Evolutionary conservation across 2,888 invertebrate genomes (phyloP).

Genomic region (Adela reaumurella): DNA sequence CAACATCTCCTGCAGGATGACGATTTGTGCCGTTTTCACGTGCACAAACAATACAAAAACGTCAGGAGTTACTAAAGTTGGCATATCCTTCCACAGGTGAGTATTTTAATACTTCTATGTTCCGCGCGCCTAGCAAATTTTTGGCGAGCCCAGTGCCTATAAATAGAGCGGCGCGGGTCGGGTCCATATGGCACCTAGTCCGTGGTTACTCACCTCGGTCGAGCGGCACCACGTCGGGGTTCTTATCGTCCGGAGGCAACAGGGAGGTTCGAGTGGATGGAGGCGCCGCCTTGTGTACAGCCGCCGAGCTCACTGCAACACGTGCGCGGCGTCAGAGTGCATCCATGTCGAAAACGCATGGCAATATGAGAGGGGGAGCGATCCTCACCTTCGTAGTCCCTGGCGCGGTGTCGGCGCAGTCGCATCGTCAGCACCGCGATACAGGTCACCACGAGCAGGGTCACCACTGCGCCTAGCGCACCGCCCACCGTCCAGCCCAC

Average conservation of each 20-base stretch:
- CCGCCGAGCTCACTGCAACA: conserved; percentile 20
- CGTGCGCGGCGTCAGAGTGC: conserved; percentile 1
- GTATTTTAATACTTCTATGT: too few relatives aligned
- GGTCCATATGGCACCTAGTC: too few relatives aligned
- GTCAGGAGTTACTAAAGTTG: too few relatives aligned
- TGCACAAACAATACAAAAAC: too few relatives aligned
- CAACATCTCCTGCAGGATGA: too few relatives aligned
- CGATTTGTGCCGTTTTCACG: too few relatives aligned
- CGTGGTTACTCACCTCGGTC: conserved; percentile 79
- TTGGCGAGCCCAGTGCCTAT: too few relatives aligned
- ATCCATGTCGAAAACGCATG: conserved; percentile 3
- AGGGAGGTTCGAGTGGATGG: conserved; percentile 58
- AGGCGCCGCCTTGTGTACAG: conserved; percentile 62
- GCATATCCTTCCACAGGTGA: too few relatives aligned
- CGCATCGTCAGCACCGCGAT: conserved; percentile 61
- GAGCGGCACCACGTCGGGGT: conserved; percentile 84
- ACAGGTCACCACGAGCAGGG: conserved; percentile 63
- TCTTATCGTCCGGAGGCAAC: conserved; percentile 81
- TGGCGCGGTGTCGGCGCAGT: conserved; percentile 50
- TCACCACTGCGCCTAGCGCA: conserved; percentile 65
- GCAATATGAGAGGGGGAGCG: conserved; percentile 5
- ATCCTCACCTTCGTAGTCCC: conserved; percentile 46
- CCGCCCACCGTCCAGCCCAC: conserved; percentile 55
- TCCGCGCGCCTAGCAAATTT: too few relatives aligned
- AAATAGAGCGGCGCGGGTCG: too few relatives aligned